A percentile compares a stretch with the other conserved stretches of the same genome.
Evolutionary conservation across 1,140 invertebrate genomes (phyloP).

Genomic region (Rhagoletis zephyria): DNA sequence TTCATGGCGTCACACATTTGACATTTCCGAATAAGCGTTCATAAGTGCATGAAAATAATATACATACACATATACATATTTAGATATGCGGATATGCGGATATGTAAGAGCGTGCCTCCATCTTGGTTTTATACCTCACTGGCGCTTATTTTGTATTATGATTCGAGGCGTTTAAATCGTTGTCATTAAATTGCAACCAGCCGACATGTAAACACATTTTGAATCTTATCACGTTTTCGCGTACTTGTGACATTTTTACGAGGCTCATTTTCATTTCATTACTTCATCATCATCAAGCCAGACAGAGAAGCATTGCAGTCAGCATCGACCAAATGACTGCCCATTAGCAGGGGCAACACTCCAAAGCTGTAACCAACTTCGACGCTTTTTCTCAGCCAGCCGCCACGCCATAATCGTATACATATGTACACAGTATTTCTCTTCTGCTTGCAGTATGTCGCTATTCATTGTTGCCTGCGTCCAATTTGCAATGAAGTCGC

Average conservation of each 20-base stretch:
- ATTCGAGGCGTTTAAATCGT: slow-evolving; percentile 1
- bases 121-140: background rate
- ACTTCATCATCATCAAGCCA: background rate
- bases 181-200: slow-evolving; percentile 1
- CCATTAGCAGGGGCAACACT: background rate
- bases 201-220: background rate
- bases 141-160: background rate
- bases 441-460: background rate
- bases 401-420: background rate
- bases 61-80: too few species aligned
- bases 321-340: background rate
- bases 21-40: background rate
- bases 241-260: slow-evolving; percentile 22
- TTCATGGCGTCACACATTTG: background rate
- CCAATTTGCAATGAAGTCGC: background rate
- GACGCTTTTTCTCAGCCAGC: background rate
- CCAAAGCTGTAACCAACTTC: too few species aligned
- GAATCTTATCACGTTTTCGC: slow-evolving; percentile 33
- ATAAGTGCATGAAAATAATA: background rate
- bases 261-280: slow-evolving; percentile 35
- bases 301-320: background rate
- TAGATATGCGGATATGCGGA: background rate
- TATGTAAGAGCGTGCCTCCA: background rate
- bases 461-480: background rate
- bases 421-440: background rate